Conservation (phyloP, 2,888 invertebrate genomes). For the Callosobruchus maculatus region DNA sequence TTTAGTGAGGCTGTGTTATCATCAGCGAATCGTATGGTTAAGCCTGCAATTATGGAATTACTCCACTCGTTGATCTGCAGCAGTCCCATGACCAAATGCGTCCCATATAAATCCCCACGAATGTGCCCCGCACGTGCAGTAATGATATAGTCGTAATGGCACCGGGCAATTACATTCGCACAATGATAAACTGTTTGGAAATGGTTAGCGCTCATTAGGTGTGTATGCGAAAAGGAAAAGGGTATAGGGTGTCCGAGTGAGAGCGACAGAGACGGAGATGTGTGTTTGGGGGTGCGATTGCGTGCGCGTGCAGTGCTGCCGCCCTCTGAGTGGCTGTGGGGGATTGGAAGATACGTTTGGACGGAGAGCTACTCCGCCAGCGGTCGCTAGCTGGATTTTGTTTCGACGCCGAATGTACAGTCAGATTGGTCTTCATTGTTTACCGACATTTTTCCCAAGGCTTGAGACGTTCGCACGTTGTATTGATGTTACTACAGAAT, state of each 20-base stretch:
- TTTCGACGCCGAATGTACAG: too few species aligned
- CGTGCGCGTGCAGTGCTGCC: background rate
- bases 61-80: background rate
- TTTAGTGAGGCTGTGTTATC: too few species aligned
- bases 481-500: too few species aligned
- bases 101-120: conserved; percentile 1
- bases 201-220: conserved; percentile 28
- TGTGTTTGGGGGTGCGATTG: background rate
- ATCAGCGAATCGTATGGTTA: too few species aligned
- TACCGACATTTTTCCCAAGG: too few species aligned
- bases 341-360: background rate
- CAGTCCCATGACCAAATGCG: background rate
- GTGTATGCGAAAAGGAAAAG: background rate
- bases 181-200: conserved; percentile 42
- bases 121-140: conserved; percentile 2
- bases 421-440: too few species aligned
- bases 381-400: background rate
- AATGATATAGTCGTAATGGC: conserved; percentile 12
- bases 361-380: background rate
- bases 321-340: background rate
- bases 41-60: background rate
- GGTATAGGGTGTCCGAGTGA: background rate
- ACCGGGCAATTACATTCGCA: conserved; percentile 39
- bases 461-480: too few species aligned
- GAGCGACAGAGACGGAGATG: background rate